Percentiles rank a stretch among this genome's conserved stretches.
Conservation (phyloP, 1,140 invertebrate species). For the Heliconius congener region DNA sequence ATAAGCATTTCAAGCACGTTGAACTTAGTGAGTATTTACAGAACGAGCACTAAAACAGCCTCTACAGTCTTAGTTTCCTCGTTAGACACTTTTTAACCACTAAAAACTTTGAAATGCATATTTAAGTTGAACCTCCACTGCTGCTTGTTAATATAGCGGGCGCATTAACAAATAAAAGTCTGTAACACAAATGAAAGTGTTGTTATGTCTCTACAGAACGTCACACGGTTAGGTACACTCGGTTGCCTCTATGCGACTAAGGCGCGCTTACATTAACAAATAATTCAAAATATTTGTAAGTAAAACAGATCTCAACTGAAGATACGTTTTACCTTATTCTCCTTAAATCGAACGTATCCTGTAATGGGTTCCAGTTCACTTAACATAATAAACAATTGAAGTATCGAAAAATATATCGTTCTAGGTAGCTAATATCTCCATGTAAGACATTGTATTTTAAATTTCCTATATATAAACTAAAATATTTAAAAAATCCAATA, state of each 20-base stretch:
- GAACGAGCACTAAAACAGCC: constrained; percentile 1
- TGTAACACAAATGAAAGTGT: constrained; percentile 56
- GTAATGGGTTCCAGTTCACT: background rate
- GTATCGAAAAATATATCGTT: background rate
- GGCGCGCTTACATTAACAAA: constrained; percentile 28
- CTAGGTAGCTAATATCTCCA: background rate
- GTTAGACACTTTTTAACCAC: constrained; percentile 16
- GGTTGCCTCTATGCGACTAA: constrained; percentile 26
- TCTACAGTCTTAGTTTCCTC: background rate
- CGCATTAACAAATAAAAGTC: constrained; percentile 53
- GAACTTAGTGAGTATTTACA: background rate
- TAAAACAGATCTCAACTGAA: constrained; percentile 21
- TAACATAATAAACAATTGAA: background rate
- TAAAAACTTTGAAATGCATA: constrained; percentile 36
- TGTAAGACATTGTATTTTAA: background rate
- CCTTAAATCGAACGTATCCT: background rate
- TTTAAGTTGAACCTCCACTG: constrained; percentile 39
- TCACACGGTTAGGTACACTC: constrained; percentile 33
- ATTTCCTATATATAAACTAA: background rate
- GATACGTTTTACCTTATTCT: background rate
- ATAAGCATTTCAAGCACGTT: background rate
- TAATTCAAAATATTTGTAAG: constrained; percentile 21
- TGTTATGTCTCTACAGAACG: constrained; percentile 39
- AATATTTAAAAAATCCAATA: background rate
- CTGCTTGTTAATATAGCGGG: constrained; percentile 53